These are phyloP conservation scores for Ernsta delagoae DNA, from an alignment of 2,888 invertebrate genomes.

Conservation along the genomic window DNA sequence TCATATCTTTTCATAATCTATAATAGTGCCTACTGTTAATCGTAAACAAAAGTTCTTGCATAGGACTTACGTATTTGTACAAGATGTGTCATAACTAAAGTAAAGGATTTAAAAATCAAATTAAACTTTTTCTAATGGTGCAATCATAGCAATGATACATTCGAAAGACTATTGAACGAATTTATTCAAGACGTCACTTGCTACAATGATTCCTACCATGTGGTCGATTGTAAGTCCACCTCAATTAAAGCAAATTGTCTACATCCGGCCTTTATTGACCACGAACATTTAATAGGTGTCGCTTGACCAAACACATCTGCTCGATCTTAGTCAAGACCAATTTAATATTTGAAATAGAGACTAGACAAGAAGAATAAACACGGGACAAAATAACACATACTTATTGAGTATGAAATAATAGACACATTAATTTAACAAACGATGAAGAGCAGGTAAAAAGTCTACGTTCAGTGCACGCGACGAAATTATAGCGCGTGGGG, in stretches of 20 bases:
- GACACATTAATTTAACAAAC: neutral
- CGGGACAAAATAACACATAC: no score
- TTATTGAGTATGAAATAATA: no score
- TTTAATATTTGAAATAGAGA: slow-evolving; percentile 38
- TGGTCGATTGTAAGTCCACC: slow-evolving; percentile 55
- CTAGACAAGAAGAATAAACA: neutral
- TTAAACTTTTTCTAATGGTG: neutral
- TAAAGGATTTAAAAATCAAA: neutral
- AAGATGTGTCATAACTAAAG: no score
- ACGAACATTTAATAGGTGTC: slow-evolving; percentile 73
- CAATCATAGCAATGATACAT: neutral
- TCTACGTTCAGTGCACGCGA: slow-evolving; percentile 27
- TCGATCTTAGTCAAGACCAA: slow-evolving; percentile 43
- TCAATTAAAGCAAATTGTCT: slow-evolving; percentile 78
- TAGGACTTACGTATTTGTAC: neutral
- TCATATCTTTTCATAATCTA: slow-evolving; percentile 19
- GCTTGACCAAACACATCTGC: slow-evolving; percentile 76
- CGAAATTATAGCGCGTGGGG: slow-evolving; percentile 54
- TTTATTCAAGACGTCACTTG: slow-evolving; percentile 19
- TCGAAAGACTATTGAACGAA: slow-evolving; percentile 11
- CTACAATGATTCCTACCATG: slow-evolving; percentile 38
- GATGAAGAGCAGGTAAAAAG: slow-evolving; percentile 34
- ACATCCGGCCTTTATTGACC: slow-evolving; percentile 77
- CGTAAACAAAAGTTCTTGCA: neutral
- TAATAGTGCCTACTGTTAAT: neutral